phyloP scores from a whole-genome alignment of 2,113 vertebrate species.

The Kryptolebias marmoratus region DNA sequence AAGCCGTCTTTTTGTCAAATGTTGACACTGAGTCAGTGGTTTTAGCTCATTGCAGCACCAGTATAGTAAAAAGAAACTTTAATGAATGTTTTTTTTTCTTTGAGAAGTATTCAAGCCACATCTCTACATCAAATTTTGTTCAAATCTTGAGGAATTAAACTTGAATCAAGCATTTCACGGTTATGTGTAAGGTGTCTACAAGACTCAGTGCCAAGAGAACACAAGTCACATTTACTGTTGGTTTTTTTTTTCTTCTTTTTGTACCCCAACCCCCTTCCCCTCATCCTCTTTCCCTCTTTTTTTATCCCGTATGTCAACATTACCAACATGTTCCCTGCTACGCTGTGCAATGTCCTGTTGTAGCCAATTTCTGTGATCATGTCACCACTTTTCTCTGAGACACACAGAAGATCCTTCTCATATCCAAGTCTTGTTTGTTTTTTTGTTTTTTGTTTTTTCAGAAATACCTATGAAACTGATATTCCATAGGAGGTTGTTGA shows the following conservation, averaged over 20 bases:
- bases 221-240: slow-evolving; percentile 19
- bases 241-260: background rate
- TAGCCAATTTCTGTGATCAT: slow-evolving; percentile 64
- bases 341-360: slow-evolving; percentile 8
- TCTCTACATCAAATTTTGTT: background rate
- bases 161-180: slow-evolving; percentile 12
- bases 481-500: background rate
- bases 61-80: too few species aligned
- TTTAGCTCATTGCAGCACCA: too few species aligned
- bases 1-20: slow-evolving; percentile 17
- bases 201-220: slow-evolving; percentile 17
- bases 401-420: slow-evolving; percentile 23
- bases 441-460: background rate
- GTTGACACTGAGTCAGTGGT: background rate
- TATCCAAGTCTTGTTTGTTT: slow-evolving; percentile 12
- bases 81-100: background rate
- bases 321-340: slow-evolving; percentile 25
- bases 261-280: background rate
- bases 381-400: slow-evolving; percentile 45
- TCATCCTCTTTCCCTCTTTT: background rate
- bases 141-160: background rate
- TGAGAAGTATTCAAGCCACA: too few species aligned
- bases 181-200: slow-evolving; percentile 19
- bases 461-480: slow-evolving; percentile 40
- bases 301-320: slow-evolving; percentile 30